phyloP scores from a whole-genome alignment of 2,888 invertebrate species.

The Pterostichus niger region DNA sequence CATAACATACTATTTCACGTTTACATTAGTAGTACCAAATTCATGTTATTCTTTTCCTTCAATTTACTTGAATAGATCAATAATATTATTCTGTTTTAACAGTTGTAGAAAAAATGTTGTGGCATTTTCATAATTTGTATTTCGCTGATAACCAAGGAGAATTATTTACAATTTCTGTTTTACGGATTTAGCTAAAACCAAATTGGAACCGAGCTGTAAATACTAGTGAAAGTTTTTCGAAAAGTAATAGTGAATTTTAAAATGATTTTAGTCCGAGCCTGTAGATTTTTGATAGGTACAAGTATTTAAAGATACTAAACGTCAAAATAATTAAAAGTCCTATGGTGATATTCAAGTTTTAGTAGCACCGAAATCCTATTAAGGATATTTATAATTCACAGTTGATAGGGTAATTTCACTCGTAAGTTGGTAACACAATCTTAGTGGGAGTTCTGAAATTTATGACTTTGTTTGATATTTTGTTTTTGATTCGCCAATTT shows the following conservation, averaged over 20 bases:
- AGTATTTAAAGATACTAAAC: conserved; percentile 32
- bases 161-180: too few species aligned
- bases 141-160: too few species aligned
- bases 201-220: too few species aligned
- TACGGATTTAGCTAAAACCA: too few species aligned
- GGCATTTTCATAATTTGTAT: too few species aligned
- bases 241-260: not conserved
- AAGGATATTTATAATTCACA: conserved; percentile 3
- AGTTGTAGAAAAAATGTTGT: too few species aligned
- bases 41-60: too few species aligned
- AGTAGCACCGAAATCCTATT: not conserved
- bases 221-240: too few species aligned
- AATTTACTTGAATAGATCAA: too few species aligned
- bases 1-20: too few species aligned
- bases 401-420: not conserved
- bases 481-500: conserved; percentile 29
- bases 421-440: conserved; percentile 5
- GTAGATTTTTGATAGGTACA: not conserved
- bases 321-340: conserved; percentile 44
- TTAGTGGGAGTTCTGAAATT: conserved; percentile 12
- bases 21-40: too few species aligned
- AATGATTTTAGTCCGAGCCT: not conserved
- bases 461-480: not conserved
- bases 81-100: too few species aligned
- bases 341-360: not conserved